phyloP scores from a whole-genome alignment of 2,797 vertebrate genomes.

The Rousettus madagascariensis region DNA sequence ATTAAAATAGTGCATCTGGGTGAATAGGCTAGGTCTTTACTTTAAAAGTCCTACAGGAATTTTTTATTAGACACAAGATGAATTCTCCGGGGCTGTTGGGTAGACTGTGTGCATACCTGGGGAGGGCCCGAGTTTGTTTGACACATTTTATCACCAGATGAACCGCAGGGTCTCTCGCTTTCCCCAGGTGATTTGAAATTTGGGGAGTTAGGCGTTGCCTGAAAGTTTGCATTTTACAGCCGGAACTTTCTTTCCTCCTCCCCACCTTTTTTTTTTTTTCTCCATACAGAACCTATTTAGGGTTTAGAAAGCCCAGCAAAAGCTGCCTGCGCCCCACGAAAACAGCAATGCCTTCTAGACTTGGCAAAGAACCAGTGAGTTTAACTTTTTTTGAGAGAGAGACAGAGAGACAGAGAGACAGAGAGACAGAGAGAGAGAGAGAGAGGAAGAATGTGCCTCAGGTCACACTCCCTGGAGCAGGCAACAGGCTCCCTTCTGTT shows the following conservation, averaged over 20 bases:
- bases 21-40: background rate
- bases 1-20: background rate
- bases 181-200: slow-evolving; percentile 40
- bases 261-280: too few species aligned
- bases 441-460: background rate
- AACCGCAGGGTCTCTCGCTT: background rate
- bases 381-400: background rate
- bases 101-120: background rate
- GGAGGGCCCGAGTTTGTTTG: background rate
- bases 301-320: background rate
- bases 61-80: background rate
- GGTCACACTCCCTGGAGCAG: background rate
- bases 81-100: background rate
- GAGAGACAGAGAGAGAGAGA: background rate
- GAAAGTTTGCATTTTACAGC: slow-evolving; percentile 54
- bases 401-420: background rate
- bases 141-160: background rate
- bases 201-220: background rate
- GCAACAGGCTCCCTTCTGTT: background rate
- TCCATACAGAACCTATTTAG: background rate
- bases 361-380: background rate
- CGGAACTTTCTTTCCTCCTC: background rate
- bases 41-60: background rate
- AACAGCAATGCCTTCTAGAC: background rate
- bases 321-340: background rate